Percentiles rank a stretch among this genome's conserved stretches.
Evolutionary conservation across 2,113 vertebrate species (phyloP).

Genomic region (Otolemur garnettii): DNA sequence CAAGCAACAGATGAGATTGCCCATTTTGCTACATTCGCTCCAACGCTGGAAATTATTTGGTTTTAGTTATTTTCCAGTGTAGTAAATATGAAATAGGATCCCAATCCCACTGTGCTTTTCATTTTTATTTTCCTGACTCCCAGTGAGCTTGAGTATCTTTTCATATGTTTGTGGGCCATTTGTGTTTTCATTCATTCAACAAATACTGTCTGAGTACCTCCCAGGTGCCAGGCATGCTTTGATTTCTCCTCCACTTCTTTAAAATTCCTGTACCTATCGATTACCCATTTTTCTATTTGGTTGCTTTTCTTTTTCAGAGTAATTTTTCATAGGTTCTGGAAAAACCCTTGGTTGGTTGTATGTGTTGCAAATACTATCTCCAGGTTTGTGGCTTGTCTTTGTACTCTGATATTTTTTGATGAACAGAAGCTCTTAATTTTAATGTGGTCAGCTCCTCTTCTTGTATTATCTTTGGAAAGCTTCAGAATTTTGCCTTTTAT

Average conservation of each 20-base stretch:
- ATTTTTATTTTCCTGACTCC: constrained; percentile 41
- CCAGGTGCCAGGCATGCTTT: not conserved
- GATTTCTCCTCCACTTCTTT: not conserved
- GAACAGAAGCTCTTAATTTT: constrained; percentile 35
- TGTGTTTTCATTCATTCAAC: constrained; percentile 52
- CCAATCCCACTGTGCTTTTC: not conserved
- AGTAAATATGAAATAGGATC: constrained; percentile 4
- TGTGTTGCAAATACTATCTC: constrained; percentile 18
- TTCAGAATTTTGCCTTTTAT: not conserved
- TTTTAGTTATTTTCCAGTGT: constrained; percentile 34
- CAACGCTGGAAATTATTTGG: not conserved
- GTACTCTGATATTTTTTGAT: constrained; percentile 7
- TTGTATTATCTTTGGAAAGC: constrained; percentile 8
- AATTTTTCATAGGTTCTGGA: constrained; percentile 49
- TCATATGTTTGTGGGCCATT: not conserved
- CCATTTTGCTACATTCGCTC: not conserved
- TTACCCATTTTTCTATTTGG: constrained; percentile 31
- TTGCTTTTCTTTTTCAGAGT: constrained; percentile 15
- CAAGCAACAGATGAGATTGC: not conserved
- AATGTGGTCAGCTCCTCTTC: not conserved
- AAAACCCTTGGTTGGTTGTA: not conserved
- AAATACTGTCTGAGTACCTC: not conserved
- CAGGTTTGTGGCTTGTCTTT: constrained; percentile 45
- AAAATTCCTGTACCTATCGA: not conserved
- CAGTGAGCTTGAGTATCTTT: not conserved